These are phyloP conservation scores for Stomatorhinus ivindoensis DNA, from an alignment of 2,113 vertebrate species.

Conservation along the genomic window DNA sequence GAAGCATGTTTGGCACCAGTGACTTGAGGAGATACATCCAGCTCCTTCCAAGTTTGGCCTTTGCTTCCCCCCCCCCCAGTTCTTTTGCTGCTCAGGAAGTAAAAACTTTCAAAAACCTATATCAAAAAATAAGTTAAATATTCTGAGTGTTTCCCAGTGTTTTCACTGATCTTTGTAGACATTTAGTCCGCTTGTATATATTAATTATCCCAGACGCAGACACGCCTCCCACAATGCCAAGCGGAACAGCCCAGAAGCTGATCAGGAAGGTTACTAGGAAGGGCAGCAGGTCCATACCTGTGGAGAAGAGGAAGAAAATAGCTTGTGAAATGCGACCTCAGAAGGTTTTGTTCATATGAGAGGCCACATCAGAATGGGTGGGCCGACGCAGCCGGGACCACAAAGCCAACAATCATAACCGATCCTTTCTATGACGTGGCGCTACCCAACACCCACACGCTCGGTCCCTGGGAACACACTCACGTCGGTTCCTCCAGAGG, in stretches of 20 bases:
- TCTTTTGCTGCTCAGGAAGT: not conserved
- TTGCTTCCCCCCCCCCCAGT: not conserved
- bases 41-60: not conserved
- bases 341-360: not conserved
- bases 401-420: not conserved
- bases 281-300: slow-evolving; percentile 81
- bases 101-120: not conserved
- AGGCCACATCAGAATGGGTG: not conserved
- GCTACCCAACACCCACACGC: not conserved
- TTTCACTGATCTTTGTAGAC: not conserved
- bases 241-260: slow-evolving; percentile 92
- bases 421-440: not conserved
- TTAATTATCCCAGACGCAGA: slow-evolving; percentile 53
- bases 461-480: slow-evolving; percentile 29
- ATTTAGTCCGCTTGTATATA: not conserved
- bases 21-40: not conserved
- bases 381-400: not conserved
- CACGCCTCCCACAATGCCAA: slow-evolving; percentile 76
- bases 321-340: not conserved
- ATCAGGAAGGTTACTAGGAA: slow-evolving; percentile 76
- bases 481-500: slow-evolving; percentile 81
- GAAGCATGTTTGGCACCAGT: not conserved
- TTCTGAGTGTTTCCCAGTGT: not conserved
- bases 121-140: not conserved
- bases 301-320: slow-evolving; percentile 8